Conservation (phyloP, 2,113 vertebrate species). For the Phyllopteryx taeniolatus region DNA sequence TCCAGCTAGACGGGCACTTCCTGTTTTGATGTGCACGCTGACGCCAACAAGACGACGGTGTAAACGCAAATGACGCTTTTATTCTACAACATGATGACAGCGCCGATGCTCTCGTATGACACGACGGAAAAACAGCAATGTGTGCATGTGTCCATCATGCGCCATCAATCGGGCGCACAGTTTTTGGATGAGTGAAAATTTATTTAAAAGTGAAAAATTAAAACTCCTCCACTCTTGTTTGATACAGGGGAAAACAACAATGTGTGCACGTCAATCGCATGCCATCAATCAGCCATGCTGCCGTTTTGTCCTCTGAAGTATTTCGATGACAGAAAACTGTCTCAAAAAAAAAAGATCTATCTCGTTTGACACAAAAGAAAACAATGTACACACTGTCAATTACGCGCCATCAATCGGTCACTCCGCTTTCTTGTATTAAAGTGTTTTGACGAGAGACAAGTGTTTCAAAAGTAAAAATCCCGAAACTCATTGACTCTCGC, state of each 20-base stretch:
- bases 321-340: neutral
- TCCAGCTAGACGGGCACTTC: conserved; percentile 9
- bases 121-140: neutral
- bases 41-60: conserved; percentile 18
- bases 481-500: too few relatives aligned
- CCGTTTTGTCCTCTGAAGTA: neutral
- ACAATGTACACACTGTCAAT: too few relatives aligned
- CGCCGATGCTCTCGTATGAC: neutral
- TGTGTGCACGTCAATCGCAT: neutral
- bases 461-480: too few relatives aligned
- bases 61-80: conserved; percentile 49
- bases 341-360: too few relatives aligned
- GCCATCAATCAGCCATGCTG: too few relatives aligned
- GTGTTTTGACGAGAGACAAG: too few relatives aligned
- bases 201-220: neutral
- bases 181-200: neutral
- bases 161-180: neutral
- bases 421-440: too few relatives aligned
- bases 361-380: too few relatives aligned
- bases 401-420: too few relatives aligned
- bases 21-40: conserved; percentile 42
- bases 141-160: neutral
- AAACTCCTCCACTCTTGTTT: neutral
- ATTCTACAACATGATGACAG: conserved; percentile 50
- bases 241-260: neutral